Evolutionary conservation across 2,113 vertebrate species (phyloP).

Genomic region (Mormyrus lacerda): DNA sequence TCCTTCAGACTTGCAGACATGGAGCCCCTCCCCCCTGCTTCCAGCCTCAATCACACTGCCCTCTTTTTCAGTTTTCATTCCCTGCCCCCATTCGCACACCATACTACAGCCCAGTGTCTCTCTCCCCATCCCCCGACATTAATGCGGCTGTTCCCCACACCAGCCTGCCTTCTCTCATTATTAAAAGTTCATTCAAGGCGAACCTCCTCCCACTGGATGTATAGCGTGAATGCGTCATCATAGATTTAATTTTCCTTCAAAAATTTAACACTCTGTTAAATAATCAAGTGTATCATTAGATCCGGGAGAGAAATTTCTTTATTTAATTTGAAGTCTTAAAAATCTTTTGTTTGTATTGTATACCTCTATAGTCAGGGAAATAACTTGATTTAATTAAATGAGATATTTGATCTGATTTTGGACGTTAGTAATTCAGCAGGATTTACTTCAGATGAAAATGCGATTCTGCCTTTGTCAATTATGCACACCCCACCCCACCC

Average conservation of each 20-base stretch:
- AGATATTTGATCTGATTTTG: not conserved
- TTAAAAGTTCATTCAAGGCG: not conserved
- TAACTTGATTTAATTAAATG: not conserved
- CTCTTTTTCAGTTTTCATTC: not conserved
- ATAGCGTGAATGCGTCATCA: not conserved
- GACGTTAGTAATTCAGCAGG: not conserved
- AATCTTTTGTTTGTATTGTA: not conserved
- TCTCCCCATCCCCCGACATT: not conserved
- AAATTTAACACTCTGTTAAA: not conserved
- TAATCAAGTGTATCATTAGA: not conserved
- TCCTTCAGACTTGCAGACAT: not conserved
- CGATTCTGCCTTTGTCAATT: constrained; percentile 31
- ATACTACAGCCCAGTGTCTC: not conserved
- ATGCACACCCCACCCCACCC: constrained; percentile 51
- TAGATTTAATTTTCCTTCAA: not conserved
- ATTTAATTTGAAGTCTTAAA: not conserved
- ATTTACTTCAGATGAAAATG: not conserved
- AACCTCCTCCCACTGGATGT: not conserved
- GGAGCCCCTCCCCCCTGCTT: not conserved
- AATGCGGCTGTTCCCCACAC: not conserved
- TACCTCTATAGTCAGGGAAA: not conserved
- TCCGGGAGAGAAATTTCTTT: not conserved
- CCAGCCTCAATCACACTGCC: not conserved
- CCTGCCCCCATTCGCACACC: constrained; percentile 9
- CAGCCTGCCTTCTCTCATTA: not conserved